These are phyloP conservation scores for Caenorhabditis sinica DNA, from an alignment of 2,888 invertebrate genomes.

Conservation along the genomic window DNA sequence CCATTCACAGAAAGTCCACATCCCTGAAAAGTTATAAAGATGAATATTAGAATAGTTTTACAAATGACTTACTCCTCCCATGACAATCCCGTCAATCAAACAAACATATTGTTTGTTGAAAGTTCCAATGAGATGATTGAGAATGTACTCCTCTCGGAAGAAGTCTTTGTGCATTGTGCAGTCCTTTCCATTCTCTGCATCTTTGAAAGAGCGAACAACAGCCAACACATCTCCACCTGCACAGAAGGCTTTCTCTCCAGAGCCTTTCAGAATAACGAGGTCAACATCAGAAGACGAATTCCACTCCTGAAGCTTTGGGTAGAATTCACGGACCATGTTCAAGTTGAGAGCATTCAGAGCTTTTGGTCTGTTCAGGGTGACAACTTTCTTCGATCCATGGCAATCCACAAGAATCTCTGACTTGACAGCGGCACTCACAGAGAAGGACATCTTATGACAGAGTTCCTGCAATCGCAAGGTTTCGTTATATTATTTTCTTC, in stretches of 20 bases:
- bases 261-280: conserved; percentile 89
- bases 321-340: conserved; percentile 89
- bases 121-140: conserved; percentile 90
- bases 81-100: conserved; percentile 94
- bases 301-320: conserved; percentile 88
- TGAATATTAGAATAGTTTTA: not conserved
- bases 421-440: conserved; percentile 30
- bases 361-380: conserved; percentile 82
- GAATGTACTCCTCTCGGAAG: conserved; percentile 89
- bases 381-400: conserved; percentile 70
- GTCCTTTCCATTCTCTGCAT: conserved; percentile 69
- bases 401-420: conserved; percentile 67
- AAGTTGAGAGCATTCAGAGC: conserved; percentile 89
- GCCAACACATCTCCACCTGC: conserved; percentile 96
- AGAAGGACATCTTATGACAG: conserved; percentile 61
- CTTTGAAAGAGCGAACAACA: conserved; percentile 78
- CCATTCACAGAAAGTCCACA: conserved; percentile 96
- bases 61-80: conserved; percentile 89
- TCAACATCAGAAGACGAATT: conserved; percentile 86
- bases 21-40: conserved; percentile 86
- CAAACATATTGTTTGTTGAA: conserved; percentile 92
- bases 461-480: conserved; percentile 23
- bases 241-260: conserved; percentile 96
- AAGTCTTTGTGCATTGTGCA: conserved; percentile 80
- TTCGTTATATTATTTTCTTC: not conserved